Conservation (phyloP, 2,797 vertebrate genomes). For the Apodemus agrarius region DNA sequence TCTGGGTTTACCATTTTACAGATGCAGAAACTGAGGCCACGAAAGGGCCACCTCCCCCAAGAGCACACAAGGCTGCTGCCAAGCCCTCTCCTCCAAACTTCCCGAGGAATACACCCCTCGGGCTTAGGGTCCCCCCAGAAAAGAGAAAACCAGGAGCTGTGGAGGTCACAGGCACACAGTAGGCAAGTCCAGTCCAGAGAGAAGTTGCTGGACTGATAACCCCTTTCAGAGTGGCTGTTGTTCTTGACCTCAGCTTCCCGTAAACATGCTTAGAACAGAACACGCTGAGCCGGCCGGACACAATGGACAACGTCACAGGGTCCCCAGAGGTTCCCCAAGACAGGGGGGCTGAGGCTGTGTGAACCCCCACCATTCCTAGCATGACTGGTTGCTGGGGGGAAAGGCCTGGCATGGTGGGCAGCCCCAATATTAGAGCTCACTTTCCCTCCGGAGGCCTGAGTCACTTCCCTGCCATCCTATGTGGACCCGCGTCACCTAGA, state of each 20-base stretch:
- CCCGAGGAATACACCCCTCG: neutral
- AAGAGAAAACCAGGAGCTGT: neutral
- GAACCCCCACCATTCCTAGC: neutral
- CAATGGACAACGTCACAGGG: neutral
- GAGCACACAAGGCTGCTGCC: neutral
- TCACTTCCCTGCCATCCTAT: constrained; percentile 70
- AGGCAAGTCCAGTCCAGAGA: neutral
- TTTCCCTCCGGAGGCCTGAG: constrained; percentile 68
- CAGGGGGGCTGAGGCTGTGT: neutral
- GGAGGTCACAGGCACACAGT: neutral
- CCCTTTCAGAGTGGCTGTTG: neutral
- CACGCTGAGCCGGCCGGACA: constrained; percentile 3
- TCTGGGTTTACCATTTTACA: neutral
- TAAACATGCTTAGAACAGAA: constrained; percentile 70
- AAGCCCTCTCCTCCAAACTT: neutral
- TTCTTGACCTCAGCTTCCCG: constrained; percentile 62
- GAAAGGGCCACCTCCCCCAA: neutral
- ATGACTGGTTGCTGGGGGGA: neutral
- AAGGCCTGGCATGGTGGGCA: neutral
- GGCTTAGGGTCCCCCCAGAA: neutral
- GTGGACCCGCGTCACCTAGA: constrained; percentile 43
- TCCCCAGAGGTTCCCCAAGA: neutral
- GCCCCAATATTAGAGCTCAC: constrained; percentile 12
- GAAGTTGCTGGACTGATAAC: neutral
- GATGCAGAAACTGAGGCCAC: constrained; percentile 3